phyloP scores from a whole-genome alignment of 1,140 invertebrate species.

The Hyles vespertilio region DNA sequence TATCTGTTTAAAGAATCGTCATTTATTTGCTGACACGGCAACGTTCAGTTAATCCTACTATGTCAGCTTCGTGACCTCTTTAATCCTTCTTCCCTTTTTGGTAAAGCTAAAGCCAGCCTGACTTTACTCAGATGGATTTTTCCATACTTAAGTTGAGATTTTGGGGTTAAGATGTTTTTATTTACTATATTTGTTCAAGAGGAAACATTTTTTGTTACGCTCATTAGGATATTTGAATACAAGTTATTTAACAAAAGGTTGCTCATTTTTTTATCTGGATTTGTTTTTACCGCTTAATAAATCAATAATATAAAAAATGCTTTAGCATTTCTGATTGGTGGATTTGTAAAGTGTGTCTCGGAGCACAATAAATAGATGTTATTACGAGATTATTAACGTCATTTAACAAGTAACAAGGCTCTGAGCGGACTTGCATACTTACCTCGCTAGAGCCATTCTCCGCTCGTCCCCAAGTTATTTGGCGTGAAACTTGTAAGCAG shows the following conservation, averaged over 20 bases:
- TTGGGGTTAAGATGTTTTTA: conserved; percentile 10
- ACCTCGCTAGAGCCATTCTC: conserved; percentile 36
- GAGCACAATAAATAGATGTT: conserved; percentile 45
- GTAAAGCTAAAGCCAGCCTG: conserved; percentile 34
- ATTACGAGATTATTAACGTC: conserved; percentile 59
- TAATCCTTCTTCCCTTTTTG: conserved; percentile 64
- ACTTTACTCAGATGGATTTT: conserved; percentile 51
- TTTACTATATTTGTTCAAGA: not conserved
- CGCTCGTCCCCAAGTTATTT: conserved; percentile 42
- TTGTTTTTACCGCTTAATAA: no score
- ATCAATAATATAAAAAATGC: no score
- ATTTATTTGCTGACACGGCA: conserved; percentile 60
- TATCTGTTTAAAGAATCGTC: conserved; percentile 33
- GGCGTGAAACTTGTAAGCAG: conserved; percentile 48
- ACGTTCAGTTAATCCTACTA: conserved; percentile 55
- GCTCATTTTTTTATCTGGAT: no score
- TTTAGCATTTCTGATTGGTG: no score
- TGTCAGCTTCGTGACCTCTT: conserved; percentile 62
- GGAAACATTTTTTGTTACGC: not conserved
- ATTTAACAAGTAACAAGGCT: conserved; percentile 41
- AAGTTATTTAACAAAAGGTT: no score
- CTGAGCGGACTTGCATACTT: conserved; percentile 43
- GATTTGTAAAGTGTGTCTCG: no score
- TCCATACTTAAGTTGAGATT: conserved; percentile 36
- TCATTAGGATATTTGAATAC: no score